A percentile compares a stretch with the other conserved stretches of the same genome.
These are phyloP conservation scores for Geophilus truncorum DNA, from an alignment of 2,888 invertebrate species.

Conservation along the genomic window DNA sequence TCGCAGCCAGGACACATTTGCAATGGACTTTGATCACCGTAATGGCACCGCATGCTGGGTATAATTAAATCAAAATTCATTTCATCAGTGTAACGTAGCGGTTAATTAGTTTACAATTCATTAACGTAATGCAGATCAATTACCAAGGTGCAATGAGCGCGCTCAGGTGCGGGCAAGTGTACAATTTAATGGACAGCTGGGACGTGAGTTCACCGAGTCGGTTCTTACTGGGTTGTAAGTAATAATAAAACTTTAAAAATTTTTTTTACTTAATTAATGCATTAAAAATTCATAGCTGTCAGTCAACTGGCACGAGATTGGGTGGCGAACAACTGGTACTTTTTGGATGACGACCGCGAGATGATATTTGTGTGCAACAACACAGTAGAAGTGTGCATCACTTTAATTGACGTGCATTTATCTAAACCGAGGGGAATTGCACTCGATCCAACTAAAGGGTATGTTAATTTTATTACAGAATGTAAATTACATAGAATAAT, in stretches of 20 bases:
- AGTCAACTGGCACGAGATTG: conserved; percentile 75
- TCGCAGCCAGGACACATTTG: conserved; percentile 43
- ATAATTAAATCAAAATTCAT: conserved; percentile 43
- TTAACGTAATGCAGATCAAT: conserved; percentile 31
- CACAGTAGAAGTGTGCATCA: conserved; percentile 60
- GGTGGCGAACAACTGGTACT: conserved; percentile 81
- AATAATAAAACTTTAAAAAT: neutral
- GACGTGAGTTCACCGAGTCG: conserved; percentile 57
- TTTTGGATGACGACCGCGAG: conserved; percentile 64
- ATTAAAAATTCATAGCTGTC: conserved; percentile 55
- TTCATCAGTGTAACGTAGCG: neutral
- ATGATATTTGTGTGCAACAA: conserved; percentile 66
- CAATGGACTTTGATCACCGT: conserved; percentile 62
- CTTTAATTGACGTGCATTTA: conserved; percentile 63
- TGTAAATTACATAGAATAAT: neutral
- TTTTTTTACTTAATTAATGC: neutral
- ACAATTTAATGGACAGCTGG: conserved; percentile 59
- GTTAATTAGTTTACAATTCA: neutral
- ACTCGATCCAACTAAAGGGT: conserved; percentile 70
- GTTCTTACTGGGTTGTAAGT: conserved; percentile 62
- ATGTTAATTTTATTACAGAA: neutral
- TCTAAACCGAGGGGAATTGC: conserved; percentile 68
- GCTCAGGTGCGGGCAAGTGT: conserved; percentile 63
- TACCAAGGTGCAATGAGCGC: conserved; percentile 38
- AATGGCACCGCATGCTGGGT: conserved; percentile 68